Base-by-base conservation (phyloP, 2,888 invertebrate genomes). In the Ceramica pisi region DNA sequence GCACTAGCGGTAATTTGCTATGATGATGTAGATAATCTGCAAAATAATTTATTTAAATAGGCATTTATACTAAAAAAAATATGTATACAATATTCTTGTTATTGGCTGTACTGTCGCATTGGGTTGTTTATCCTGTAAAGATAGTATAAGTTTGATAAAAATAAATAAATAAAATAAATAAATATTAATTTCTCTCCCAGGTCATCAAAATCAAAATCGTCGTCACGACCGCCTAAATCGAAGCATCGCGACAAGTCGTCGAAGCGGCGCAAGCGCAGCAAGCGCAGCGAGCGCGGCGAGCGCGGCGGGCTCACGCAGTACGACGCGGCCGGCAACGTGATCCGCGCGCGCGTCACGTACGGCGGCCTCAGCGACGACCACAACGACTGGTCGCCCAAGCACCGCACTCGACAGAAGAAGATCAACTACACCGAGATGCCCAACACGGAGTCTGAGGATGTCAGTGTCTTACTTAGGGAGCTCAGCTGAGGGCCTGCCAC, bases 381-480 rank as follows among this genome's bases (percentile, higher is more conserved):
- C 41, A 96, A 97, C 89, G 97, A 97, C 86, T 96, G 97, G 93
- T 96, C 96, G 53, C 96, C 97, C 71, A 96, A 97, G 65, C 96
- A 97, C 87, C 94, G 98, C 80, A 98, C 98, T 0, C 92, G 98
- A 9, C 98, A 98, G 78, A 96, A 97, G 84, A 97, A 97, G 92
- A 97, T 98, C 76, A 97, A 97, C 90, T 98, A 98, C 87, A 97
- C 98, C 6, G 98, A 98, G 92, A 97, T 97, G 88, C 96, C 97
- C 65, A 97, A 97, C 78, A 97, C 98, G 0, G 98, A 98, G 90
- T 97, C 97, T 62, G 98, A 97, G 88, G 98, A 97, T 90, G 97
- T 97, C 87, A 95, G 94, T 80, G 46, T 51, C 19, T 4, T 10
- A 12, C 12, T 12, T 41, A 2, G 6, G 31, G 31, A 31, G 0